Percentiles rank a stretch among this genome's conserved stretches.
Evolutionary conservation across 2,113 vertebrate genomes (phyloP).

Genomic region (Esox niger): DNA sequence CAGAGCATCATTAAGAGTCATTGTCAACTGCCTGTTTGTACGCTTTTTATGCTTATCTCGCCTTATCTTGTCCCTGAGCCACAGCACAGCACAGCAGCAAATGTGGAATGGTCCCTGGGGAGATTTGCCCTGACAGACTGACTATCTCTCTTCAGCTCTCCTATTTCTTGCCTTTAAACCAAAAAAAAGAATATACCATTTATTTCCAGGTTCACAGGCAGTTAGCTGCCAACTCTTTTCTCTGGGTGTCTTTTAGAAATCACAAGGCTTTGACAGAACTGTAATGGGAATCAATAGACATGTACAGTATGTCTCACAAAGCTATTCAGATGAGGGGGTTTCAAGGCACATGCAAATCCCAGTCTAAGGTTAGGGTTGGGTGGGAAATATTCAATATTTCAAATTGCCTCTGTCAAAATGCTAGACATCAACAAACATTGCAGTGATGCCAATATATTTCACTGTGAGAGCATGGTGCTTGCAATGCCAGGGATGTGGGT

Average conservation of each 20-base stretch:
- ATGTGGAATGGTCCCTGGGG: constrained; percentile 66
- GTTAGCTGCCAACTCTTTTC: constrained; percentile 37
- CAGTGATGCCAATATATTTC: neutral
- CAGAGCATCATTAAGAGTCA: constrained; percentile 25
- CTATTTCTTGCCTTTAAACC: constrained; percentile 46
- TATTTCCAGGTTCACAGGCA: constrained; percentile 31
- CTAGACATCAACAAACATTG: neutral
- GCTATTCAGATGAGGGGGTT: constrained; percentile 40
- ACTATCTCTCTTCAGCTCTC: constrained; percentile 57
- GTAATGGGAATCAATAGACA: constrained; percentile 56
- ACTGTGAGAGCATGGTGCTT: too few species aligned
- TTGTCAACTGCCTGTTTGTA: constrained; percentile 47
- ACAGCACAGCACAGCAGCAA: constrained; percentile 54
- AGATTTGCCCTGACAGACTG: constrained; percentile 70
- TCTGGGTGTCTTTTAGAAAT: too few species aligned
- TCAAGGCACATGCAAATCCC: neutral
- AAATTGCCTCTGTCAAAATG: neutral
- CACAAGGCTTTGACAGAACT: constrained; percentile 54
- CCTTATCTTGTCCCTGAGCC: constrained; percentile 57
- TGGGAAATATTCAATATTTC: neutral
- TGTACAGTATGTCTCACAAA: constrained; percentile 49
- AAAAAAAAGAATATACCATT: constrained; percentile 58
- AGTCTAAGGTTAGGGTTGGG: neutral
- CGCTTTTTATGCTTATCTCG: constrained; percentile 5
- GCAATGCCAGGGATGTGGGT: too few species aligned